These are phyloP conservation scores for Agriopis leucophaearia DNA, from an alignment of 2,888 invertebrate species.

Conservation along the genomic window DNA sequence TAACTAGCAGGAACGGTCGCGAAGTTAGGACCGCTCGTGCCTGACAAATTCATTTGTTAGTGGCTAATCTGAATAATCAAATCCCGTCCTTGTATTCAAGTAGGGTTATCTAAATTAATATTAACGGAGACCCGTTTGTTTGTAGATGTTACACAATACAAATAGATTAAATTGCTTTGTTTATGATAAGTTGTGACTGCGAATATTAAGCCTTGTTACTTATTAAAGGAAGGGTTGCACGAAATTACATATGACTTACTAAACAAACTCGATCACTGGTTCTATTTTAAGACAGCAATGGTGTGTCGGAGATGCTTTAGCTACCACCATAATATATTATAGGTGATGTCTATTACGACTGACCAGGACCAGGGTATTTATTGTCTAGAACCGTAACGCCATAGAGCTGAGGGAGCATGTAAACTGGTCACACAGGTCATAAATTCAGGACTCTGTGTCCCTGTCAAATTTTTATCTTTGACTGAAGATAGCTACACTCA, in stretches of 20 bases:
- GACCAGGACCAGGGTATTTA: too few species aligned
- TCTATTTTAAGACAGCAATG: too few species aligned
- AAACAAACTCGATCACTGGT: too few species aligned
- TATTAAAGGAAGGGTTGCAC: not conserved
- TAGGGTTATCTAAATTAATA: conserved; percentile 45
- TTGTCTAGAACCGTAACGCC: too few species aligned
- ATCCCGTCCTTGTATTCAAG: conserved; percentile 42
- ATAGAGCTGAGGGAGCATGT: too few species aligned
- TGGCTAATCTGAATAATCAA: conserved; percentile 49
- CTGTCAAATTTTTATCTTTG: too few species aligned
- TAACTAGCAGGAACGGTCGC: conserved; percentile 44
- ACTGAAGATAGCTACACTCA: too few species aligned
- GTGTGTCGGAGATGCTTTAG: too few species aligned
- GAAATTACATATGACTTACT: not conserved
- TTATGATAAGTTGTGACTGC: conserved; percentile 13
- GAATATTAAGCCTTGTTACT: conserved; percentile 6
- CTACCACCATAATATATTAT: too few species aligned
- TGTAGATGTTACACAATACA: conserved; percentile 27
- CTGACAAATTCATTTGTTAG: conserved; percentile 49
- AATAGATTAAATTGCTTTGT: conserved; percentile 27
- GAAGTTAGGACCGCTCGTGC: conserved; percentile 46
- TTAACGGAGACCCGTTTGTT: conserved; percentile 39
- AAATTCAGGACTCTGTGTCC: too few species aligned
- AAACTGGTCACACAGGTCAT: too few species aligned
- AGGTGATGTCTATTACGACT: too few species aligned